Percentiles rank a stretch among this genome's conserved stretches.
Evolutionary conservation across 2,113 vertebrate genomes (phyloP).

Genomic region (Cottus gobio): DNA sequence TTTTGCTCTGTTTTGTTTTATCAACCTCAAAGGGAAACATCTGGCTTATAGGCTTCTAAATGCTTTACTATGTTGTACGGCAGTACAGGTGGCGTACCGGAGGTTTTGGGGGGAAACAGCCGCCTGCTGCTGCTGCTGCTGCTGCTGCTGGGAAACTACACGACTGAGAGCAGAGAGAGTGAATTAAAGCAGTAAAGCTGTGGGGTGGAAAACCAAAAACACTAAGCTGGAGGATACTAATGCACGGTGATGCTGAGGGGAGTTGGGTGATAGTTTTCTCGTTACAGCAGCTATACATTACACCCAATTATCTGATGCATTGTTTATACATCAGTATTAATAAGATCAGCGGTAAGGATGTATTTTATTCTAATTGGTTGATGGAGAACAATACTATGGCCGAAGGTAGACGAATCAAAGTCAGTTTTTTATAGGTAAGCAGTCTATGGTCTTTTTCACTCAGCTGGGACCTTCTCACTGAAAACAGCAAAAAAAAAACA

Average conservation of each 20-base stretch:
- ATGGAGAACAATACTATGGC: neutral
- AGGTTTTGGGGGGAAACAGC: neutral
- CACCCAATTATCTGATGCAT: neutral
- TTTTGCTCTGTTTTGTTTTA: neutral
- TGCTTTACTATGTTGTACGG: neutral
- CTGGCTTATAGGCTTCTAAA: neutral
- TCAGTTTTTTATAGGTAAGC: no score
- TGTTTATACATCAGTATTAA: neutral
- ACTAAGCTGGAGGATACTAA: neutral
- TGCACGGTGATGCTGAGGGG: neutral
- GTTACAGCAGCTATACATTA: neutral
- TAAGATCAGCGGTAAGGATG: no score
- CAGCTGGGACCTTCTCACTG: neutral
- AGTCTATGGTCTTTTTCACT: neutral
- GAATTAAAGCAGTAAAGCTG: neutral
- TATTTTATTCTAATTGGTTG: neutral
- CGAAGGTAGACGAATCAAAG: neutral
- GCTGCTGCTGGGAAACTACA: neutral
- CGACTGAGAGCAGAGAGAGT: neutral
- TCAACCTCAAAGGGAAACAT: neutral
- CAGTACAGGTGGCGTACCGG: neutral
- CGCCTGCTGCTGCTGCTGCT: no score
- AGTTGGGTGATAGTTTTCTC: neutral
- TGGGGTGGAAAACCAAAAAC: neutral
- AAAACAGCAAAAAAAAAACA: neutral